Evolutionary conservation across 2,888 invertebrate genomes (phyloP).

Genomic region (Choreutis nemorana): DNA sequence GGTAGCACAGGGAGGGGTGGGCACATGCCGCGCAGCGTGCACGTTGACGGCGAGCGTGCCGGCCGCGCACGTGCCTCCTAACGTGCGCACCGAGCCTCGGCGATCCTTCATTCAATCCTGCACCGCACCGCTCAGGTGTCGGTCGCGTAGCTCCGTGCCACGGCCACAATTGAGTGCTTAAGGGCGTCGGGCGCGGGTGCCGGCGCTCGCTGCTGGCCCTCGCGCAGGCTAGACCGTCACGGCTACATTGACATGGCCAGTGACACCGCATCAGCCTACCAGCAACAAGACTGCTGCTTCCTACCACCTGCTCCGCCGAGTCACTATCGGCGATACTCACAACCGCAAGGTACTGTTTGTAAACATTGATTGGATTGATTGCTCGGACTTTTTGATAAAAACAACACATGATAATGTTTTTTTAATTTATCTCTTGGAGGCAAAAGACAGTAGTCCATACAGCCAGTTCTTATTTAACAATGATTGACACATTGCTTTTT

Average conservation of each 20-base stretch:
- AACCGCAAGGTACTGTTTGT: background rate
- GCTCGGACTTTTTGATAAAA: background rate
- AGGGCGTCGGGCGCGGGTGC: slow-evolving; percentile 37
- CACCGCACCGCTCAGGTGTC: slow-evolving; percentile 38
- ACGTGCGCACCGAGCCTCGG: slow-evolving; percentile 32
- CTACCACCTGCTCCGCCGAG: slow-evolving; percentile 17
- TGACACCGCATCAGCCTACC: slow-evolving; percentile 14
- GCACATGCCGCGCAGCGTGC: slow-evolving; percentile 35
- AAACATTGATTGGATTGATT: background rate
- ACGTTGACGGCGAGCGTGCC: slow-evolving; percentile 32
- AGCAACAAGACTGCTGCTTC: slow-evolving; percentile 15
- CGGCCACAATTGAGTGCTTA: slow-evolving; percentile 32
- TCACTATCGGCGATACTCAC: background rate
- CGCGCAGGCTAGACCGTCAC: slow-evolving; percentile 51
- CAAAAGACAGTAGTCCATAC: background rate
- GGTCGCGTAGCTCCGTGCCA: slow-evolving; percentile 32
- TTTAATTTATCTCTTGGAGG: background rate
- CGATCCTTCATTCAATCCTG: slow-evolving; percentile 42
- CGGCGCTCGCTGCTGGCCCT: slow-evolving; percentile 25
- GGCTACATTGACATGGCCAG: slow-evolving; percentile 66
- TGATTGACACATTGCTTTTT: background rate
- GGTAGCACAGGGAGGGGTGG: slow-evolving; percentile 26
- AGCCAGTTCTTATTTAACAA: background rate
- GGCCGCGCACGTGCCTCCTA: slow-evolving; percentile 26
- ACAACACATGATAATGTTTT: background rate